Evolutionary conservation across 1,140 invertebrate genomes (phyloP).

Genomic region (Drosophila ambigua): DNA sequence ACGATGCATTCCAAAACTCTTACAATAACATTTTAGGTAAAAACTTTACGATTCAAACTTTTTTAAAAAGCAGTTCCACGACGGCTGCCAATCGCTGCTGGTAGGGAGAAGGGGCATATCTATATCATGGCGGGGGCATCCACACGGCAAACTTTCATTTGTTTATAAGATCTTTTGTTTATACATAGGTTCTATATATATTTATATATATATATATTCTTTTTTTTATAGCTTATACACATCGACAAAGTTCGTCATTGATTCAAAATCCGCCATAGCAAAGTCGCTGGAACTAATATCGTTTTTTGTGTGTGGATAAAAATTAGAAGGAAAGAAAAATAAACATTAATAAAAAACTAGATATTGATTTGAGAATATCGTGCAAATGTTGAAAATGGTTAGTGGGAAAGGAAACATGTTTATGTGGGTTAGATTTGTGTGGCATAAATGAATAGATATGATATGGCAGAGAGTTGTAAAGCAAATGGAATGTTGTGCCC

Average conservation of each 20-base stretch:
- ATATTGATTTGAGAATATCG: slow-evolving; percentile 9
- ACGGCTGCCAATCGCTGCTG: slow-evolving; percentile 35
- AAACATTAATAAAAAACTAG: slow-evolving; percentile 43
- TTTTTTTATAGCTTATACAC: slow-evolving; percentile 61
- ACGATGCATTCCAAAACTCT: slow-evolving; percentile 58
- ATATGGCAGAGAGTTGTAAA: slow-evolving; percentile 21
- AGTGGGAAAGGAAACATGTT: slow-evolving; percentile 1
- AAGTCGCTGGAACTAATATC: slow-evolving; percentile 71
- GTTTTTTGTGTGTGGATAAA: slow-evolving; percentile 17
- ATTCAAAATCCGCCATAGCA: slow-evolving; percentile 73
- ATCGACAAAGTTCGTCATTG: slow-evolving; percentile 68
- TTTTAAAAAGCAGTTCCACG: slow-evolving; percentile 35
- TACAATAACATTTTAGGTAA: slow-evolving; percentile 48
- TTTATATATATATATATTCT: slow-evolving; percentile 25
- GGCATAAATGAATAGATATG: slow-evolving; percentile 12
- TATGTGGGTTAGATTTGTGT: neutral
- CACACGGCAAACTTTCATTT: slow-evolving; percentile 44
- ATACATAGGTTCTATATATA: slow-evolving; percentile 46
- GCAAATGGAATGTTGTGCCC: neutral
- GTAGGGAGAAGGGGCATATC: too few species aligned
- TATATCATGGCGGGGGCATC: too few species aligned
- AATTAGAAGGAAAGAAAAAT: slow-evolving; percentile 41
- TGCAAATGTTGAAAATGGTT: slow-evolving; percentile 1
- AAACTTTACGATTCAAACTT: slow-evolving; percentile 42
- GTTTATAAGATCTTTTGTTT: slow-evolving; percentile 47